Conservation (phyloP, 2,113 vertebrate species). For the Pelecanus crispus region DNA sequence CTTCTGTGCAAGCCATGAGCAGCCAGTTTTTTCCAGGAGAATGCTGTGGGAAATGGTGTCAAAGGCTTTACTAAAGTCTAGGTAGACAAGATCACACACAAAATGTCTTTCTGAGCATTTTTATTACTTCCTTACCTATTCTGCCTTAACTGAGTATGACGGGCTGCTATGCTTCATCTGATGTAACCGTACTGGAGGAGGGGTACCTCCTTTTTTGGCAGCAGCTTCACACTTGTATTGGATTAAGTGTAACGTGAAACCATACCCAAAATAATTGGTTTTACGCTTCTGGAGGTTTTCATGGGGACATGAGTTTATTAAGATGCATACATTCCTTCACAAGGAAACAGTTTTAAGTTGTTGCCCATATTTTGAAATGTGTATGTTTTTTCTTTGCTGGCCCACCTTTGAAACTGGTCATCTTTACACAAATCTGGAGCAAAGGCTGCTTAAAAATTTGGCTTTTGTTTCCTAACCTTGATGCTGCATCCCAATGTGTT, state of each 20-base stretch:
- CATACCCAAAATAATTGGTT: constrained; percentile 53
- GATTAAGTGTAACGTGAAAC: constrained; percentile 31
- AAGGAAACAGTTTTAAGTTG: not conserved
- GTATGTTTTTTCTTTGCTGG: not conserved
- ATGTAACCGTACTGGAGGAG: not conserved
- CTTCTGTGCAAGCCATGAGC: not conserved
- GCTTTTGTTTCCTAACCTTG: not conserved
- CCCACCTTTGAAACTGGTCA: not conserved
- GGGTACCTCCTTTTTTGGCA: not conserved
- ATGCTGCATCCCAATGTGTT: not conserved
- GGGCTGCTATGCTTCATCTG: accelerated
- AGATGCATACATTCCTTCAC: not conserved
- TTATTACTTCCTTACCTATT: not conserved
- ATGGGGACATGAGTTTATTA: constrained; percentile 28
- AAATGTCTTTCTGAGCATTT: not conserved
- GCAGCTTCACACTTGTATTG: not conserved
- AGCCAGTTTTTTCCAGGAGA: not conserved
- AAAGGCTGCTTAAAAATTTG: not conserved
- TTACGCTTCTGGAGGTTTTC: constrained; percentile 55
- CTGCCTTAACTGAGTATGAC: not conserved
- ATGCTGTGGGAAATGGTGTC: not conserved
- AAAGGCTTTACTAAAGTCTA: not conserved
- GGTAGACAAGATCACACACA: not conserved
- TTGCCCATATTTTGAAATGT: not conserved
- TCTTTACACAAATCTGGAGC: not conserved